These are phyloP conservation scores for Sylvicola cinctus DNA, from an alignment of 2,888 invertebrate genomes.

Conservation along the genomic window DNA sequence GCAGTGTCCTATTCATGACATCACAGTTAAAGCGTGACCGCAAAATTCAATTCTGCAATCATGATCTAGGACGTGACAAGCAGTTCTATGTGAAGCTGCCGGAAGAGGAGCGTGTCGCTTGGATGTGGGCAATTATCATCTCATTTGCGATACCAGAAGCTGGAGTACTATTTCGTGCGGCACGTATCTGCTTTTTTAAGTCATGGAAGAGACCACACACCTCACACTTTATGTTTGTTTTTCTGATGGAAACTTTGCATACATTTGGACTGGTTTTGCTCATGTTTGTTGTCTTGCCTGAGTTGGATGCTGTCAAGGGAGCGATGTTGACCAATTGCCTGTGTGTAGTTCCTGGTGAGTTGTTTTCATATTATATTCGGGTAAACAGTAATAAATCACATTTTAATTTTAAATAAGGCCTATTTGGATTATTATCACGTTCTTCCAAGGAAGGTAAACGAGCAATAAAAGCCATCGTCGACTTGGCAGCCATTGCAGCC, in stretches of 20 bases:
- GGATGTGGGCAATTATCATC: conserved; percentile 82
- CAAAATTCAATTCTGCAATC: conserved; percentile 62
- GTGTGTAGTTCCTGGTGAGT: conserved; percentile 71
- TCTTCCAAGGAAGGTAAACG: conserved; percentile 63
- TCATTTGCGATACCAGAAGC: conserved; percentile 78
- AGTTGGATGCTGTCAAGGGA: conserved; percentile 83
- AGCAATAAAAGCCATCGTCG: conserved; percentile 57
- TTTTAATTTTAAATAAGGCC: conserved; percentile 12
- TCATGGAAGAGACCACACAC: conserved; percentile 50
- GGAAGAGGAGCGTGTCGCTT: conserved; percentile 68
- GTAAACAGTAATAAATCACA: background rate
- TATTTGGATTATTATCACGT: conserved; percentile 55
- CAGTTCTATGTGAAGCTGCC: conserved; percentile 64
- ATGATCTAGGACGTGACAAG: conserved; percentile 64
- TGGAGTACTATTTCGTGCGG: conserved; percentile 63
- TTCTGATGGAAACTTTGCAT: conserved; percentile 73
- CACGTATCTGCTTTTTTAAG: conserved; percentile 80
- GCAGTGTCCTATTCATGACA: conserved; percentile 77
- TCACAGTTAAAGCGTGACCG: conserved; percentile 66
- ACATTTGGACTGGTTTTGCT: conserved; percentile 71
- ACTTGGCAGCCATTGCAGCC: conserved; percentile 66
- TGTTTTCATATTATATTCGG: conserved; percentile 6
- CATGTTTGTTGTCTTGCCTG: conserved; percentile 74
- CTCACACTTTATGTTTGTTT: conserved; percentile 31
- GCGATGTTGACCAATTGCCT: conserved; percentile 92